phyloP scores from a whole-genome alignment of 2,113 vertebrate genomes.

The Naja naja region DNA sequence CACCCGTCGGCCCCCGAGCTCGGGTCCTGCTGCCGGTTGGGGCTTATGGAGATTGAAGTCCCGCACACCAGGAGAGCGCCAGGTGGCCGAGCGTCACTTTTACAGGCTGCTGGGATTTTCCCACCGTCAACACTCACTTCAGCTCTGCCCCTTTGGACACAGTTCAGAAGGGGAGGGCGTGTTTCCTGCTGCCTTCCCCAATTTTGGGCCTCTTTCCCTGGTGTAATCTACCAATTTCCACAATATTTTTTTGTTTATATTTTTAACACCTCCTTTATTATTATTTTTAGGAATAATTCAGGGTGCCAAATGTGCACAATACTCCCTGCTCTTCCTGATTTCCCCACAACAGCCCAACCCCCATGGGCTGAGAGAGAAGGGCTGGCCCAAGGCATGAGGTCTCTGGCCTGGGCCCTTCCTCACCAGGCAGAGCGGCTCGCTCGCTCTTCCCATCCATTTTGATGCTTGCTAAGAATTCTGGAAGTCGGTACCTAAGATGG shows the following conservation, averaged over 20 bases:
- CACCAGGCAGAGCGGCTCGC: not conserved
- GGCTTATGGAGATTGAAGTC: not conserved
- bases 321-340: not conserved
- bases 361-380: not conserved
- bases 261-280: not conserved
- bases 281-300: not conserved
- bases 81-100: rapidly evolving
- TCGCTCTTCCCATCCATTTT: not conserved
- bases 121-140: rapidly evolving
- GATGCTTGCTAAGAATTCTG: not conserved
- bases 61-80: rapidly evolving
- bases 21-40: not conserved
- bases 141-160: not conserved
- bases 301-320: not conserved
- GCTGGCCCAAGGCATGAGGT: too few relatives aligned
- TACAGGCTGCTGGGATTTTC: not conserved
- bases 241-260: not conserved
- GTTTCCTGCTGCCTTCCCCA: not conserved
- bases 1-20: not conserved
- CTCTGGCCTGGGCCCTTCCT: not conserved
- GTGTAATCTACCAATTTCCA: too few relatives aligned
- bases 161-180: not conserved
- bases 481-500: not conserved
- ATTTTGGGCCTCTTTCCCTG: not conserved
- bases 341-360: not conserved